A percentile compares a stretch with the other conserved stretches of the same genome.
phyloP scores from a whole-genome alignment of 2,113 vertebrate species.

The Antechinus stuartii region DNA sequence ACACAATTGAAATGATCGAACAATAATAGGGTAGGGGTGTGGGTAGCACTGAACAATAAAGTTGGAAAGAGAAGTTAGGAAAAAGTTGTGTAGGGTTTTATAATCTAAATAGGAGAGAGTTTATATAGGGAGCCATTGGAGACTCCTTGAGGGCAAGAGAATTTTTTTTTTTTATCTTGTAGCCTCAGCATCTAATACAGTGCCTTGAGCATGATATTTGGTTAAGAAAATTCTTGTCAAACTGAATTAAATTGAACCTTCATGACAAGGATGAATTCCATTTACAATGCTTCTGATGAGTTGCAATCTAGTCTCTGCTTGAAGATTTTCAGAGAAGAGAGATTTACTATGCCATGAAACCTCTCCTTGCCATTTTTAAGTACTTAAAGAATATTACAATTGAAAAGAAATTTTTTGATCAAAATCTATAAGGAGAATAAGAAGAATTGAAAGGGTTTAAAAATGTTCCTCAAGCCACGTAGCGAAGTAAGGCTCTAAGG shows the following conservation, averaged over 20 bases:
- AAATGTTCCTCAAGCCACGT: background rate
- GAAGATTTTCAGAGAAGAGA: background rate
- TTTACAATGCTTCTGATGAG: background rate
- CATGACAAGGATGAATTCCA: background rate
- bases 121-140: background rate
- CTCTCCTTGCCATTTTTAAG: background rate
- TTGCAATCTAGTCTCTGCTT: background rate
- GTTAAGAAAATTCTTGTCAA: background rate
- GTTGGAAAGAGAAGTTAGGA: background rate
- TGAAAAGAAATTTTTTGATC: background rate
- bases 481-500: background rate
- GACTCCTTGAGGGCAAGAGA: background rate
- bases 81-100: background rate
- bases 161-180: background rate
- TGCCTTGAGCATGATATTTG: background rate
- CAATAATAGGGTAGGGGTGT: background rate
- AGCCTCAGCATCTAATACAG: background rate
- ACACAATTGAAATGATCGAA: background rate
- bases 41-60: background rate
- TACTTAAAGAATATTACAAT: background rate
- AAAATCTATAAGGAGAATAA: too few relatives aligned
- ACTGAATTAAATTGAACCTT: background rate
- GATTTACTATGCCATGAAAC: background rate
- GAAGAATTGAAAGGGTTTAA: background rate
- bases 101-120: background rate